Conservation (phyloP, 2,888 invertebrate species). For the Cecidostiba fungosa region DNA sequence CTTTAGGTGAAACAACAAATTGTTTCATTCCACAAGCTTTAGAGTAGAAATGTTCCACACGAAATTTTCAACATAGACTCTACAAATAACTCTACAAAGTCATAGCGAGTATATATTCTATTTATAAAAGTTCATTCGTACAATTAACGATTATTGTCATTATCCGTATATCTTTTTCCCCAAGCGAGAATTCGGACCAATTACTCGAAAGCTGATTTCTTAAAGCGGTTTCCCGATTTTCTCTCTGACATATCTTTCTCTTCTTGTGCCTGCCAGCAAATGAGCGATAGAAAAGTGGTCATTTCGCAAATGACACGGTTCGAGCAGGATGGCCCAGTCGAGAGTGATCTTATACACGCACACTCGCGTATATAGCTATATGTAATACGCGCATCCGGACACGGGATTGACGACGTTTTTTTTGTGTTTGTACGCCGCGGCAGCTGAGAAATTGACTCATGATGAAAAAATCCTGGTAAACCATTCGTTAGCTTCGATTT, state of each 20-base stretch:
- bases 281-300: constrained; percentile 30
- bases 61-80: too few species aligned
- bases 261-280: constrained; percentile 10
- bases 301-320: constrained; percentile 28
- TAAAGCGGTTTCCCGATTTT: background rate
- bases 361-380: background rate
- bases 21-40: too few species aligned
- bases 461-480: background rate
- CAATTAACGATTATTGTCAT: background rate
- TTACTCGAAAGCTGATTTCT: background rate
- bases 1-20: too few species aligned
- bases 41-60: too few species aligned
- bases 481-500: background rate
- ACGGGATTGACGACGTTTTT: constrained; percentile 23
- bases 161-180: background rate
- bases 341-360: background rate
- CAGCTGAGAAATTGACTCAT: constrained; percentile 22
- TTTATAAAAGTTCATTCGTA: background rate
- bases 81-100: too few species aligned
- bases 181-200: background rate
- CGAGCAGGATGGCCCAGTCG: background rate
- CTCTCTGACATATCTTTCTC: background rate
- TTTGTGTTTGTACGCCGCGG: background rate
- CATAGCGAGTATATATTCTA: too few species aligned
- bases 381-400: constrained; percentile 4